A percentile compares a stretch with the other conserved stretches of the same genome.
These are phyloP conservation scores for Megaptera novaeangliae DNA, from an alignment of 2,113 vertebrate species.

Conservation along the genomic window DNA sequence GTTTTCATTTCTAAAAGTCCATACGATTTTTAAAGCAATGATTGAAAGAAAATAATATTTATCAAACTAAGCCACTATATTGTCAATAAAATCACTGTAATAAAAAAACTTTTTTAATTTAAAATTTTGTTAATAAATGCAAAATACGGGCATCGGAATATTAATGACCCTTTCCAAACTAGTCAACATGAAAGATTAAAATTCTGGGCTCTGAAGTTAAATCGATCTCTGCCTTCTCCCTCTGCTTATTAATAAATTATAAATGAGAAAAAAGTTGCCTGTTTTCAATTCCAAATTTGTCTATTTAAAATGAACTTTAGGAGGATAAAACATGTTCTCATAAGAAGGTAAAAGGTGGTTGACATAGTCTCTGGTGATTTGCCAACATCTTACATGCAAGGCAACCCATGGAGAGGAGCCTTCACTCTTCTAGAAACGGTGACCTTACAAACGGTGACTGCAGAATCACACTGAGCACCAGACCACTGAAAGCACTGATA, in stretches of 20 bases:
- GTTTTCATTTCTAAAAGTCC: not conserved
- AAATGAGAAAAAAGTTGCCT: not conserved
- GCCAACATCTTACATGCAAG: not conserved
- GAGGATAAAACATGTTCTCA: not conserved
- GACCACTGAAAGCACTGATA: not conserved
- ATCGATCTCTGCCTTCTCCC: not conserved
- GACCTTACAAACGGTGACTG: not conserved
- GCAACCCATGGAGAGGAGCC: not conserved
- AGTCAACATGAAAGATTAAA: constrained; percentile 1
- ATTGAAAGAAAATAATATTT: not conserved
- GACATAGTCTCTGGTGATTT: not conserved
- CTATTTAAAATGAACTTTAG: not conserved
- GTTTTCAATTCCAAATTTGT: not conserved
- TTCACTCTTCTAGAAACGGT: not conserved
- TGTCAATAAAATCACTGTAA: not conserved
- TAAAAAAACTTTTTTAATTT: not conserved
- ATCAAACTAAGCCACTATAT: not conserved
- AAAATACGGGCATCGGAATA: not conserved
- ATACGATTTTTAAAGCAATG: not conserved
- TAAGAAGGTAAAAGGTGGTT: not conserved
- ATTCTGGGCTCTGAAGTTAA: not conserved
- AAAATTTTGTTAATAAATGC: not conserved
- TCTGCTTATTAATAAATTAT: not conserved
- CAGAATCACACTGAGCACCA: not conserved
- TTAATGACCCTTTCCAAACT: not conserved